A percentile compares a stretch with the other conserved stretches of the same genome.
phyloP scores from a whole-genome alignment of 2,797 vertebrate genomes.

The Nyctibius grandis region DNA sequence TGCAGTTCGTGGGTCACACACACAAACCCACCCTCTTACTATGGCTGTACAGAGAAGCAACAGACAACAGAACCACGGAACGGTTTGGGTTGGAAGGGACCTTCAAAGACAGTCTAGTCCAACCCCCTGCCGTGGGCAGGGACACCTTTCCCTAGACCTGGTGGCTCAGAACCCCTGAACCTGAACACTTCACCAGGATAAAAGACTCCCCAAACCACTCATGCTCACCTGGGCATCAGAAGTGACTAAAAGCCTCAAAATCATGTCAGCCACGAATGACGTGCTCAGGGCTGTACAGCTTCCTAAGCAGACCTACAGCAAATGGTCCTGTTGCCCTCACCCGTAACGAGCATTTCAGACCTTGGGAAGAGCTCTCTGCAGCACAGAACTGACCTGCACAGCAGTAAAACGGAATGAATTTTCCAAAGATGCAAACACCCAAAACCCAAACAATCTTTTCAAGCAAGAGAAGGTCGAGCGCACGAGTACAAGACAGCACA shows the following conservation, averaged over 20 bases:
- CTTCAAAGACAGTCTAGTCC: too few relatives aligned
- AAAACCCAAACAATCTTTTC: neutral
- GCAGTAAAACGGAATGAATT: neutral
- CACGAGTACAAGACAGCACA: neutral
- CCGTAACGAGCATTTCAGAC: neutral
- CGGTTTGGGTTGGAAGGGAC: too few relatives aligned
- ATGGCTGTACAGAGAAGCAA: neutral
- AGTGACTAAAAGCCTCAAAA: neutral
- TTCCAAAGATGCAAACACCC: neutral
- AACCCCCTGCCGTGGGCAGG: too few relatives aligned
- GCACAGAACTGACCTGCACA: neutral
- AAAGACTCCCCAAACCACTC: neutral
- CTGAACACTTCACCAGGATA: neutral
- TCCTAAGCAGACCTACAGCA: neutral
- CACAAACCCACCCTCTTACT: neutral
- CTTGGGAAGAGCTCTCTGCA: neutral
- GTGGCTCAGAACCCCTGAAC: too few relatives aligned
- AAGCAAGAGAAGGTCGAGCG: neutral
- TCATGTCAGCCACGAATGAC: neutral
- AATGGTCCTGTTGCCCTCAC: neutral
- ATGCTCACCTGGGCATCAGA: neutral
- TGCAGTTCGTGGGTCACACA: neutral
- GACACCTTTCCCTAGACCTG: too few relatives aligned
- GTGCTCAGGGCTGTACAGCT: neutral
- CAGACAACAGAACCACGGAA: too few relatives aligned